Evolutionary conservation across 2,797 vertebrate species (phyloP).

Genomic region (Streptopelia turtur): DNA sequence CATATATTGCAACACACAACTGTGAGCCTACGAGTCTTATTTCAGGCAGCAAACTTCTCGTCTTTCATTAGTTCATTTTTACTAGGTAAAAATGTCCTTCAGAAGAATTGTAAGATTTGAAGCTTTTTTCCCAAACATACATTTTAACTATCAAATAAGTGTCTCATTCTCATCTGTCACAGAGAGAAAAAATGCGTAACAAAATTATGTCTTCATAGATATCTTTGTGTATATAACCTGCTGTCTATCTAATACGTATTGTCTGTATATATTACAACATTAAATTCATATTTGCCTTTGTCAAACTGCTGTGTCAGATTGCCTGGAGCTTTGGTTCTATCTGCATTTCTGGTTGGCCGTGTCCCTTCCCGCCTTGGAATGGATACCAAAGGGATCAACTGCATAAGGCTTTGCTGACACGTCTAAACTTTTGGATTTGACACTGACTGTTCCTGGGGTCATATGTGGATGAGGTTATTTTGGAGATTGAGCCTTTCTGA

Average conservation of each 20-base stretch:
- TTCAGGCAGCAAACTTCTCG: conserved; percentile 13
- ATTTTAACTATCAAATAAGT: neutral
- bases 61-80: conserved; percentile 34
- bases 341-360: neutral
- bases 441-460: neutral
- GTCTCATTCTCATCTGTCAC: neutral
- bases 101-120: neutral
- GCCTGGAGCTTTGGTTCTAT: neutral
- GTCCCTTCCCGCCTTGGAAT: neutral
- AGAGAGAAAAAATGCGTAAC: neutral
- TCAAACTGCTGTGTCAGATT: neutral
- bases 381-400: neutral
- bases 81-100: conserved; percentile 15
- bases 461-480: neutral
- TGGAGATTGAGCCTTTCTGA: neutral
- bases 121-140: neutral
- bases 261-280: neutral
- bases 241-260: neutral
- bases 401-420: neutral
- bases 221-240: neutral
- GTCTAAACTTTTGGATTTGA: neutral
- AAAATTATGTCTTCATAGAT: neutral
- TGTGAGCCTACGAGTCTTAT: neutral
- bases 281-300: neutral
- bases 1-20: neutral